Percentiles rank a stretch among this genome's conserved stretches.
These are phyloP conservation scores for Panthera leo DNA, from an alignment of 2,113 vertebrate genomes.

Conservation along the genomic window DNA sequence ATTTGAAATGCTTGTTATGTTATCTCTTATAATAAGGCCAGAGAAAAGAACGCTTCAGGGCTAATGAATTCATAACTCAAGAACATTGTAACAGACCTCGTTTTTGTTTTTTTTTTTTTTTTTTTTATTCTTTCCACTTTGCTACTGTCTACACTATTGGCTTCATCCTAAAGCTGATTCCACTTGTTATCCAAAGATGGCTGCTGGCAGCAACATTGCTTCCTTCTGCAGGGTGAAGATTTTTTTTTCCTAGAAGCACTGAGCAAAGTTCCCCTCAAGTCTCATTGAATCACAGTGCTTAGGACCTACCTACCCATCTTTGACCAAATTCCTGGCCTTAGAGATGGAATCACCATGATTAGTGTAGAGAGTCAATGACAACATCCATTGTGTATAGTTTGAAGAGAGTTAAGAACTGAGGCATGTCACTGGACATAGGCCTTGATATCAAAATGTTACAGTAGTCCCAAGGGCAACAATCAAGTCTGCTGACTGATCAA, in stretches of 20 bases:
- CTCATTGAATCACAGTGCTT: neutral
- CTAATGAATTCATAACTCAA: neutral
- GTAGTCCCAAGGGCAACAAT: fast-evolving
- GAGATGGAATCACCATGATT: neutral
- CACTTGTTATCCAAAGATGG: neutral
- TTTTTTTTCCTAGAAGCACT: neutral
- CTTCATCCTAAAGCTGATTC: neutral
- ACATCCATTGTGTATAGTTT: neutral
- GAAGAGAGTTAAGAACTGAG: neutral
- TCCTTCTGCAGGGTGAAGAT: neutral
- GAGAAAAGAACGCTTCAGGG: neutral
- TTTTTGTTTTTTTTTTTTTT: too few species aligned
- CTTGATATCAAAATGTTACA: neutral
- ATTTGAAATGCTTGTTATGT: neutral
- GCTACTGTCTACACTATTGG: neutral
- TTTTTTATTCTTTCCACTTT: neutral
- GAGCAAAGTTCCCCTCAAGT: neutral
- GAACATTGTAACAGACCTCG: neutral
- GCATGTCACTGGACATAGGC: neutral
- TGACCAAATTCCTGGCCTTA: neutral
- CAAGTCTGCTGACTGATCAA: neutral
- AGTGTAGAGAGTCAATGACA: neutral
- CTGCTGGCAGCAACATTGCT: neutral
- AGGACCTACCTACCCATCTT: neutral
- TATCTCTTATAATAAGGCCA: neutral